A percentile compares a stretch with the other conserved stretches of the same genome.
phyloP scores from a whole-genome alignment of 2,113 vertebrate genomes.

The Struthio camelus region DNA sequence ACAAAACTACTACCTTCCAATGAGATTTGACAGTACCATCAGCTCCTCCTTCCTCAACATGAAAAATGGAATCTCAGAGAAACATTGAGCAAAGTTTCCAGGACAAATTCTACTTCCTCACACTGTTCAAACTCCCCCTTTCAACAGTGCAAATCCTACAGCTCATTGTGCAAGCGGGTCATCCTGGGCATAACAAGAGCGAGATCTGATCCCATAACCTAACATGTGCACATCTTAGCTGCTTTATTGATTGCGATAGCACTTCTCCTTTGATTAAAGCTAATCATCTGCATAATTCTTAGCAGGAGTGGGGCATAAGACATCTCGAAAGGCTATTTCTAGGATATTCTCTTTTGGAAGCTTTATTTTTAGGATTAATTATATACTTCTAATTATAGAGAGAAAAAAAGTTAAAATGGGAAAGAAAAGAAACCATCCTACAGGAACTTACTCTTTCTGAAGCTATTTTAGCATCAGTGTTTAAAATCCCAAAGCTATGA shows the following conservation, averaged over 20 bases:
- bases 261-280: conserved; percentile 15
- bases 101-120: background rate
- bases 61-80: background rate
- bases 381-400: conserved; percentile 8
- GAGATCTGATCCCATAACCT: background rate
- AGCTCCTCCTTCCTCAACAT: background rate
- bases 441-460: background rate
- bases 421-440: background rate
- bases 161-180: background rate
- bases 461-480: background rate
- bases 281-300: conserved; percentile 17
- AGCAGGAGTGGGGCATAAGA: background rate
- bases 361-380: conserved; percentile 64
- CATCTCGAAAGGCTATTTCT: conserved; percentile 23
- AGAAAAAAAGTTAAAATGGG: background rate
- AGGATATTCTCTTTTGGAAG: conserved; percentile 18
- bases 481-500: background rate
- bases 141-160: background rate
- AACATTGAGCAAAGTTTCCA: background rate
- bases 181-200: background rate
- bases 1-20: background rate
- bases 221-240: background rate
- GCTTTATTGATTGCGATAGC: background rate
- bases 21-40: background rate
- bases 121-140: background rate